phyloP scores from a whole-genome alignment of 2,113 vertebrate species.

The Thinocorus orbignyianus region DNA sequence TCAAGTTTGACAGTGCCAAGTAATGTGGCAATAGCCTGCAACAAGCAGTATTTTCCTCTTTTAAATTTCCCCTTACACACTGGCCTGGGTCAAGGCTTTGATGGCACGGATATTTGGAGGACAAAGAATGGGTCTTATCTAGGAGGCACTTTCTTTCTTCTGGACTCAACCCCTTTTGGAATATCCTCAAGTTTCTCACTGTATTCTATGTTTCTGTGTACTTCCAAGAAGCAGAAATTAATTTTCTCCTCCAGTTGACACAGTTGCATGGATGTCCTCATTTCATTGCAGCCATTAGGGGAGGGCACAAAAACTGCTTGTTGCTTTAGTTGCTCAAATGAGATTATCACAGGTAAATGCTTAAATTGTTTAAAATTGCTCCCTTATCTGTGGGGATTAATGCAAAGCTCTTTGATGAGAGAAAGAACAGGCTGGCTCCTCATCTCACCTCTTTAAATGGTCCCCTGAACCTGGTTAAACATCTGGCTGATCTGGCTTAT shows the following conservation, averaged over 20 bases:
- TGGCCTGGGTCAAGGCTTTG: not conserved
- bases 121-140: not conserved
- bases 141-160: not conserved
- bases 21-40: not conserved
- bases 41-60: not conserved
- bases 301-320: not conserved
- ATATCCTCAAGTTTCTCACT: not conserved
- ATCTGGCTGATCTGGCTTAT: not conserved
- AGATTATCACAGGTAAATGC: not conserved
- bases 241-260: not conserved
- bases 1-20: not conserved
- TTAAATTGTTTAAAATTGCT: not conserved
- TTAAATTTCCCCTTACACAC: not conserved
- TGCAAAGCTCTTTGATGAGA: not conserved
- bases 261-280: rapidly evolving
- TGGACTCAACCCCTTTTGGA: not conserved
- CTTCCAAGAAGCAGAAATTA: not conserved
- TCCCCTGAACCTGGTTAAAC: not conserved
- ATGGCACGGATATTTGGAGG: not conserved
- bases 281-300: not conserved
- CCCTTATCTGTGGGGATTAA: not conserved
- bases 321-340: not conserved
- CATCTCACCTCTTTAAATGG: not conserved
- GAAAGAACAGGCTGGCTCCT: not conserved
- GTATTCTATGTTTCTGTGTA: not conserved